phyloP scores from a whole-genome alignment of 2,888 invertebrate species.

The Calameuta idolon region DNA sequence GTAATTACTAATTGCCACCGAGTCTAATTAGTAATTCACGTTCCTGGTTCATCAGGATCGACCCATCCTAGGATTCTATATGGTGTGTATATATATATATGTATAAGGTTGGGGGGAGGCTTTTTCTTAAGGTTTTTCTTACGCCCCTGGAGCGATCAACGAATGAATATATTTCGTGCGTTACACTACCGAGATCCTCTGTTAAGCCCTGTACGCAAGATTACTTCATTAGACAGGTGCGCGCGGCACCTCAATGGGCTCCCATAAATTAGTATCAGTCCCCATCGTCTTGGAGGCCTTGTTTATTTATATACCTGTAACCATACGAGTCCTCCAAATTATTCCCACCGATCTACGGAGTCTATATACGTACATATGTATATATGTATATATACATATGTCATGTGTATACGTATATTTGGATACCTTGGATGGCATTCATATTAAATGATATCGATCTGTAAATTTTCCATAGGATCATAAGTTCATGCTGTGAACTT shows the following conservation, averaged over 20 bases:
- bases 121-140: conserved; percentile 11
- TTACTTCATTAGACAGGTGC: conserved; percentile 46
- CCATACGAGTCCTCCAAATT: neutral
- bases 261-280: conserved; percentile 8
- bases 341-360: neutral
- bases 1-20: conserved; percentile 63
- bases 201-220: conserved; percentile 17
- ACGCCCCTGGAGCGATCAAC: neutral
- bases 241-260: conserved; percentile 13
- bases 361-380: no score
- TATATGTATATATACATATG: no score
- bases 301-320: neutral
- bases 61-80: conserved; percentile 14
- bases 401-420: neutral
- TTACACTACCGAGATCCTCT: neutral
- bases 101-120: conserved; percentile 9
- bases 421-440: neutral
- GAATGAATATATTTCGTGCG: neutral
- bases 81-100: neutral
- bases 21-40: conserved; percentile 57
- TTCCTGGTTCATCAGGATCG: conserved; percentile 24
- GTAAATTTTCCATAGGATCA: neutral
- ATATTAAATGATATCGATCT: neutral
- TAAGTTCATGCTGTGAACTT: neutral
- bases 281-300: neutral